Base-by-base conservation (phyloP, 1,140 invertebrate genomes). In the Ceratina calcarata region DNA sequence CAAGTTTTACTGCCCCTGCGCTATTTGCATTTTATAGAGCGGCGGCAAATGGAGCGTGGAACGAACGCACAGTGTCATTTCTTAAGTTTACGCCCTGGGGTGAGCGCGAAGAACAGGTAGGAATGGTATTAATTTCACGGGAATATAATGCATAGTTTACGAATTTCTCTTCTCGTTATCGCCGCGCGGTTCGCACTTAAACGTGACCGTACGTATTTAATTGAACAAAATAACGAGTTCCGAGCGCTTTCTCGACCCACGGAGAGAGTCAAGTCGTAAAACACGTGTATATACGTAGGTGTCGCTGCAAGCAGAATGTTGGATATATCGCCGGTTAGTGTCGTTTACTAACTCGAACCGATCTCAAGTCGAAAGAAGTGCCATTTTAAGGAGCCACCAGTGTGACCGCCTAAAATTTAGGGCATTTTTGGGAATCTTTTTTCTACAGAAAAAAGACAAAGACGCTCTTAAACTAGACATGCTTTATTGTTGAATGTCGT, bases 101-200 rank as follows among this genome's bases (percentile, higher is more conserved):
- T 4, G 27, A 10, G 12, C 18, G 15, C n/a, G 65, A 51, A 16
- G 15, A 51, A 49, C 24, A n/a, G n/a, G 12, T 0, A 22, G 15
- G 10, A 13, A 22, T 12, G 32, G n/a, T 67, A 51, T 67, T 67
- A 67, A 67, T 67, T 67, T 24, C 7, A 22, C 3, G 10, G 10
- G 12, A 13, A 51, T 12, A 15, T n/a, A 24, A 24, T 20, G 32
- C 18, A 20, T 20, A 49, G n/a, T 67, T 49, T 67, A 22, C n/a
- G 45, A 53, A 68, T 68, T 68, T 68, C 66, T 53, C 22, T 1
- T 32, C 66, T 68, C 20, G 49, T 68, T 68, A 68, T 68, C 66
- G 66, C 49, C 27, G 49, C 3, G 3, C 16, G 1, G 37, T 16
- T 37, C 53, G 1, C 18, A 16, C 0, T 62, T 32, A 37, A 64